Evolutionary conservation across 1,140 invertebrate species (phyloP).

Genomic region (Drosophila santomea): DNA sequence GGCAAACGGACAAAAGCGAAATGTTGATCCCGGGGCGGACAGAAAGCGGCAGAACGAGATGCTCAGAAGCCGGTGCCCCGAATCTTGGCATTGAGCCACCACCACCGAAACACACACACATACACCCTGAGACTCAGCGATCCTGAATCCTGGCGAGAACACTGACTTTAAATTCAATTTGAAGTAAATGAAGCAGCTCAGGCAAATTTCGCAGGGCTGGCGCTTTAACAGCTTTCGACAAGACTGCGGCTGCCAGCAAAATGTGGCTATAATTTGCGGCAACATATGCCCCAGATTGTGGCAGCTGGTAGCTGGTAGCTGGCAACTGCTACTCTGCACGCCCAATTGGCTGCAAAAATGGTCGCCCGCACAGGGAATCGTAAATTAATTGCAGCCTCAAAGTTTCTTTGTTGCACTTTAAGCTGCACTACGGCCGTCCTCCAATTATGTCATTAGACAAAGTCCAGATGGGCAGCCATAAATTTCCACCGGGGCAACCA

Average conservation of each 20-base stretch:
- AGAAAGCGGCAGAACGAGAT: slow-evolving; percentile 1
- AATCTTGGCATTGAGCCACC: slow-evolving; percentile 69
- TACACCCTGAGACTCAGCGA: slow-evolving; percentile 51
- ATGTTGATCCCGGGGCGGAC: slow-evolving; percentile 67
- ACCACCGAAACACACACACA: slow-evolving; percentile 44
- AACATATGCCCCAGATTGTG: slow-evolving; percentile 44
- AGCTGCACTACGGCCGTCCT: slow-evolving; percentile 21
- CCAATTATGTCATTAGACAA: slow-evolving; percentile 72
- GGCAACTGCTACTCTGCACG: slow-evolving; percentile 38
- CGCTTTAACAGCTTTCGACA: slow-evolving; percentile 73
- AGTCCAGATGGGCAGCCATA: slow-evolving; percentile 51
- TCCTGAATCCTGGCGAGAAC: slow-evolving; percentile 3
- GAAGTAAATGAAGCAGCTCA: slow-evolving; percentile 64
- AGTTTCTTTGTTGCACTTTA: slow-evolving; percentile 46
- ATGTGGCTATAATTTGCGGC: slow-evolving; percentile 48
- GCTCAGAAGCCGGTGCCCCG: slow-evolving; percentile 11
- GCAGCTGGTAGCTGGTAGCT: slow-evolving; percentile 43
- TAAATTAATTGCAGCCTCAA: slow-evolving; percentile 61
- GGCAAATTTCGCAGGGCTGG: slow-evolving; percentile 53
- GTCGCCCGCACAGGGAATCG: slow-evolving; percentile 52
- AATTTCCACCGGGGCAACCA: slow-evolving; percentile 49
- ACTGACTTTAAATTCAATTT: slow-evolving; percentile 72
- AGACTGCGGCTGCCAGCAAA: slow-evolving; percentile 61
- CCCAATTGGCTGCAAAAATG: slow-evolving; percentile 50
- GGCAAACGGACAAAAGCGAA: slow-evolving; percentile 72